Evolutionary conservation across 92 coral and sea anemone genomes (phyloP), one percentile per base, ranked within the genome.

Genomic region (Hydrozoanthus gracilis): DNA sequence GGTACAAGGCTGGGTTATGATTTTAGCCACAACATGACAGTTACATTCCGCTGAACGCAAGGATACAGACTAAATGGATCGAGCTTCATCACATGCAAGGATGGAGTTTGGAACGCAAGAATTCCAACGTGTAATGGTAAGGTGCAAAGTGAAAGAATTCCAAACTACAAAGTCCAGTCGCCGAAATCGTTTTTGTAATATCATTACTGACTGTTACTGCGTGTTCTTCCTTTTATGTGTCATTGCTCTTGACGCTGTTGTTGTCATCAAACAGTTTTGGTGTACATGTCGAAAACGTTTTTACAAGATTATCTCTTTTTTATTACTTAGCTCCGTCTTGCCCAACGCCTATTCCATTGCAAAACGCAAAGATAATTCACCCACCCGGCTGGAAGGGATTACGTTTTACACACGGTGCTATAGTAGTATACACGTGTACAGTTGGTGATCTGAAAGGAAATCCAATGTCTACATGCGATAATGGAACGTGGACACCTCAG

Each of bases 21-120:
- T 2, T 76, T 76, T 52, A 15, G 16, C 9, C 80, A 76, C 66
- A 76, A 76, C 82, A 76, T 18, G 65, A 76, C 82, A 4, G 82
- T 76, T 3, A 76, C 82, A 11, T 76, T 76, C 15, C 66, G 35
- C n/a, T 76, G 82, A 10, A 27, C 51, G 10, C 3, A 76, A 50
- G 82, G 82, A 18, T 76, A 52, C n/a, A 52, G 14, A 27, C 61
- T 76, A 6, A 76, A 54, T 51, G 82, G 82, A 18, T 56, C 82
- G 61, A 54, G 64, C 55, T 51, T 46, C 12, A 6, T 76, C 8
- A 76, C 64, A 7, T 76, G 82, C 35, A 51, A 11, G 1, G 65
- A 76, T 52, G 82, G 82, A 2, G 35, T 11, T 11, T 76, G 82
- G 82, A 76, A 65, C 45, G 15, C 65, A 12, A 76, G 9, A 15